phyloP scores from a whole-genome alignment of 1,140 invertebrate genomes.

The Drosophila kanapiae region DNA sequence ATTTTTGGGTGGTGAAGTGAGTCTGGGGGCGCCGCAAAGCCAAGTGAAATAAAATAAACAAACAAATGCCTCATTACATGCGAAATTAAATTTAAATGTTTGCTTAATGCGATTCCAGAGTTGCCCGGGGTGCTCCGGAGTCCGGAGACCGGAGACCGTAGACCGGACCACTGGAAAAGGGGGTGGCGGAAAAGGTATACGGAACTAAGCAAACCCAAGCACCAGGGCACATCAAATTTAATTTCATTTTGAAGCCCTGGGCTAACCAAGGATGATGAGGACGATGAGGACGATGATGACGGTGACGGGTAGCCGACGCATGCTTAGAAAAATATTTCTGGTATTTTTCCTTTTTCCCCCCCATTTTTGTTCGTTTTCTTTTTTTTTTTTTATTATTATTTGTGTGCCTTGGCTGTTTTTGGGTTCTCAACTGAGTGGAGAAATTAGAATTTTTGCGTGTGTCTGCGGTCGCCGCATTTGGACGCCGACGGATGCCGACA shows the following conservation, averaged over 20 bases:
- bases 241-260: slow-evolving; percentile 81
- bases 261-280: slow-evolving; percentile 70
- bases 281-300: slow-evolving; percentile 24
- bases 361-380: slow-evolving; percentile 8
- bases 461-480: slow-evolving; percentile 71
- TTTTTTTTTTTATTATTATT: slow-evolving; percentile 11
- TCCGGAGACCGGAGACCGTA: slow-evolving; percentile 13
- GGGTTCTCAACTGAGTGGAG: slow-evolving; percentile 61
- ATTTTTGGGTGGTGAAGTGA: slow-evolving; percentile 8
- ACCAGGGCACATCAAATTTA: slow-evolving; percentile 77
- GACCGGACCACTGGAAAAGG: background rate
- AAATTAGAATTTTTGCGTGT: slow-evolving; percentile 78
- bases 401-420: slow-evolving; percentile 40
- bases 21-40: slow-evolving; percentile 13
- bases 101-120: slow-evolving; percentile 82
- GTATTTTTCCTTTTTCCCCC: slow-evolving; percentile 58
- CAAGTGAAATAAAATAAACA: slow-evolving; percentile 73
- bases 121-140: slow-evolving; percentile 51
- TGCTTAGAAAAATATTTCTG: slow-evolving; percentile 83
- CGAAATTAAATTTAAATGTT: slow-evolving; percentile 85
- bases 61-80: slow-evolving; percentile 85
- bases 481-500: slow-evolving; percentile 70
- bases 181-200: slow-evolving; percentile 41
- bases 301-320: slow-evolving; percentile 56
- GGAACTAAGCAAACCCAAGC: slow-evolving; percentile 73